Conservation (phyloP, 1,140 invertebrate species). For the Nasonia longicornis region DNA sequence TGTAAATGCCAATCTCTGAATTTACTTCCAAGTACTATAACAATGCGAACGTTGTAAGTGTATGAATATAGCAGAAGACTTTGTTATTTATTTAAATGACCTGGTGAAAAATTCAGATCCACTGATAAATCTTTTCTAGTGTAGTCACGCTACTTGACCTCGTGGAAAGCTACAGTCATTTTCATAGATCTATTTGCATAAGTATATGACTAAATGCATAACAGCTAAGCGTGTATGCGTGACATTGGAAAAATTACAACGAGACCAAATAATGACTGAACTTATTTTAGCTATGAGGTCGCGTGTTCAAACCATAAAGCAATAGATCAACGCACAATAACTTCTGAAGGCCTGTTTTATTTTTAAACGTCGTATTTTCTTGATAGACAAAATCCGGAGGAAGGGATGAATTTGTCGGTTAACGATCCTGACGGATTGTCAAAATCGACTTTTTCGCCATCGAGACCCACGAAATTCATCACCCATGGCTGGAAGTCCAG, state of each 20-base stretch:
- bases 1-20: too few relatives aligned
- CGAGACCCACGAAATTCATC: constrained; percentile 74
- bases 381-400: constrained; percentile 57
- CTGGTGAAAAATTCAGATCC: neutral
- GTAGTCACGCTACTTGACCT: neutral
- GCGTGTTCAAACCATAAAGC: neutral
- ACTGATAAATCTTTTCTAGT: neutral
- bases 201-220: neutral
- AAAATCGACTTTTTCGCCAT: constrained; percentile 70
- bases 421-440: constrained; percentile 59
- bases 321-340: neutral
- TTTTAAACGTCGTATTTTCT: constrained; percentile 31
- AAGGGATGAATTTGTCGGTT: constrained; percentile 58
- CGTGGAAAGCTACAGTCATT: neutral
- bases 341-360: neutral
- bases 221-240: neutral
- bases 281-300: neutral
- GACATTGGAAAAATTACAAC: constrained; percentile 3
- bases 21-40: too few relatives aligned
- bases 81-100: too few relatives aligned
- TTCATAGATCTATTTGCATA: constrained; percentile 9
- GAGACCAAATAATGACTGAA: constrained; percentile 9
- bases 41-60: too few relatives aligned
- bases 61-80: too few relatives aligned
- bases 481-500: constrained; percentile 82